A percentile compares a stretch with the other conserved stretches of the same genome.
phyloP scores from a whole-genome alignment of 2,888 invertebrate genomes.

The Pilophorus perplexus region DNA sequence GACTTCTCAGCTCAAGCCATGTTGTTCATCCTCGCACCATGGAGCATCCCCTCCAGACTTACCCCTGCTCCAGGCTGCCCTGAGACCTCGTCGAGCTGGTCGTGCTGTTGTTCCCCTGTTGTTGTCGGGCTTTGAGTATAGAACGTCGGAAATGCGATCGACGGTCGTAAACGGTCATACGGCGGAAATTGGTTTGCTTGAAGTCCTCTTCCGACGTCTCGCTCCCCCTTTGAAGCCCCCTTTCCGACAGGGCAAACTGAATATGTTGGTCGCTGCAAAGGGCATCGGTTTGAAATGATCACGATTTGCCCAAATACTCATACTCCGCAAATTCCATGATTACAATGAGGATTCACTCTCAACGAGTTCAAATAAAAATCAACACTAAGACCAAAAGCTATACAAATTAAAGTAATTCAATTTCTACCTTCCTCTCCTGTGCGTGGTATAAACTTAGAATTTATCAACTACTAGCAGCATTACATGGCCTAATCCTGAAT shows the following conservation, averaged over 20 bases:
- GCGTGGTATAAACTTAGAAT: too few relatives aligned
- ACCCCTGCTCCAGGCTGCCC: conserved; percentile 36
- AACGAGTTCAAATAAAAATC: too few relatives aligned
- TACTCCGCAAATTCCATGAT: too few relatives aligned
- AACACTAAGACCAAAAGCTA: too few relatives aligned
- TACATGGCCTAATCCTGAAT: too few relatives aligned
- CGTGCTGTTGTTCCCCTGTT: conserved; percentile 10
- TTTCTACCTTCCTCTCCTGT: too few relatives aligned
- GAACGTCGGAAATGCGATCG: conserved; percentile 30
- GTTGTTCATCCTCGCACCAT: too few relatives aligned
- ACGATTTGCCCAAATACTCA: background rate
- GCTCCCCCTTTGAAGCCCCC: conserved; percentile 31
- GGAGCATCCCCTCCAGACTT: too few relatives aligned
- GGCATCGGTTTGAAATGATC: background rate
- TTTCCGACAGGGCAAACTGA: conserved; percentile 31
- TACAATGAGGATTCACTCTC: too few relatives aligned
- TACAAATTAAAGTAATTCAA: too few relatives aligned
- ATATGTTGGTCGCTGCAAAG: conserved; percentile 31
- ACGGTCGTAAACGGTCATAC: conserved; percentile 34
- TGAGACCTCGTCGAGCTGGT: conserved; percentile 25
- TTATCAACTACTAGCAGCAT: too few relatives aligned
- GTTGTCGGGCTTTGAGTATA: conserved; percentile 32
- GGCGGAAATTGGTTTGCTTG: conserved; percentile 34
- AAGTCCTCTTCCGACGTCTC: conserved; percentile 36
- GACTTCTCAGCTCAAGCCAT: too few relatives aligned